phyloP scores from a whole-genome alignment of 1,140 invertebrate genomes.

The Heliconius eleuchia region DNA sequence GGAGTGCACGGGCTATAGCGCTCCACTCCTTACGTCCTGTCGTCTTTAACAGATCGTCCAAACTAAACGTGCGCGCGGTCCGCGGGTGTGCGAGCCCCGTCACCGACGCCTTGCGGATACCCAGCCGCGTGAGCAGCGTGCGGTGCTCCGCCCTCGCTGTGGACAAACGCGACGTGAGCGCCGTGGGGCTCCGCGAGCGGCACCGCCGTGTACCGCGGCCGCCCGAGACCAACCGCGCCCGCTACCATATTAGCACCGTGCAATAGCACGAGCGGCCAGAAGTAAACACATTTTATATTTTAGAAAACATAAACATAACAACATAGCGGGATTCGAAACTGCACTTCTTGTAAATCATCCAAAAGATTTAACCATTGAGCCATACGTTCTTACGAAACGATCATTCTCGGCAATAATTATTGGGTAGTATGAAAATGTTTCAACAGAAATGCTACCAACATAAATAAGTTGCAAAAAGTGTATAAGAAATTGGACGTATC shows the following conservation, averaged over 20 bases:
- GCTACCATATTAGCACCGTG: slow-evolving; percentile 22
- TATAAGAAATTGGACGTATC: no score
- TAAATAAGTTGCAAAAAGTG: no score
- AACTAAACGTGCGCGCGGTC: slow-evolving; percentile 88
- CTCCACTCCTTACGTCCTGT: slow-evolving; percentile 86
- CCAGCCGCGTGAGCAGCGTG: slow-evolving; percentile 87
- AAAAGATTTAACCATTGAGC: no score
- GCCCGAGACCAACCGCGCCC: slow-evolving; percentile 41
- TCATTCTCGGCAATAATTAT: no score
- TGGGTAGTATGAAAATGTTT: no score
- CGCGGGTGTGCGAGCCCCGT: slow-evolving; percentile 85
- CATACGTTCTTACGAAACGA: no score
- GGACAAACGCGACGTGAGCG: slow-evolving; percentile 61
- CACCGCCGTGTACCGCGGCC: slow-evolving; percentile 61
- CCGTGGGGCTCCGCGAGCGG: slow-evolving; percentile 59
- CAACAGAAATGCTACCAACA: no score
- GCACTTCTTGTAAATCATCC: no score
- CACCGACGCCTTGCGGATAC: slow-evolving; percentile 90
- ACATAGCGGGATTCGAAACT: no score
- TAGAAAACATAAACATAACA: no score
- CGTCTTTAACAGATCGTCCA: slow-evolving; percentile 90
- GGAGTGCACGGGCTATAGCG: slow-evolving; percentile 59
- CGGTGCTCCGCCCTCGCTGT: slow-evolving; percentile 74
- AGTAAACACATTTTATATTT: slow-evolving; percentile 9
- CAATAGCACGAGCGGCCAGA: slow-evolving; percentile 13